Conservation (phyloP, 2,797 vertebrate species). For the Sebastes oblongus region DNA sequence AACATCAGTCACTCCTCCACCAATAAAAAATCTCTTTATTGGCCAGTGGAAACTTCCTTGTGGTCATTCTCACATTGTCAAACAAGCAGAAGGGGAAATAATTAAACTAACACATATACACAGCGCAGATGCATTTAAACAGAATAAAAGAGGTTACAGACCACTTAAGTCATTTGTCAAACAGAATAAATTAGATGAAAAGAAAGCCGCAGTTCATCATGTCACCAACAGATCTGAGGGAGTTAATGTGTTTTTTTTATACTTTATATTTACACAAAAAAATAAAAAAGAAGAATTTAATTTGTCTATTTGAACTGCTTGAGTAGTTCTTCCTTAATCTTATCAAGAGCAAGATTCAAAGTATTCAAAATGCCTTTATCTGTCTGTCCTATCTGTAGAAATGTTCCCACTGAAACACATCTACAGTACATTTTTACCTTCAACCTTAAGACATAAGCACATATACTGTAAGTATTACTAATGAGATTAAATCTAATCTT, state of each 20-base stretch:
- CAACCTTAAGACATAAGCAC: not conserved
- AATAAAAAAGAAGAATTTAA: not conserved
- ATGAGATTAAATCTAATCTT: not conserved
- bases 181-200: constrained; percentile 64
- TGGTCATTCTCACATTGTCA: constrained; percentile 76
- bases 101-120: constrained; percentile 71
- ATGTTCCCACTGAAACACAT: not conserved
- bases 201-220: constrained; percentile 53
- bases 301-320: constrained; percentile 29
- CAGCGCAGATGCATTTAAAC: constrained; percentile 61
- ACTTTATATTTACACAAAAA: constrained; percentile 7
- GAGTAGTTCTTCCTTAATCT: constrained; percentile 3
- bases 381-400: not conserved
- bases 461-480: not conserved
- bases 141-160: constrained; percentile 48
- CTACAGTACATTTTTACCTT: not conserved
- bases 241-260: constrained; percentile 7
- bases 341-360: not conserved
- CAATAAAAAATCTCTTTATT: constrained; percentile 75
- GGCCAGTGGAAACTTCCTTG: constrained; percentile 81
- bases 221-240: constrained; percentile 38
- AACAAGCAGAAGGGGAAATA: constrained; percentile 69
- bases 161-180: constrained; percentile 71
- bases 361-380: not conserved
- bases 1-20: constrained; percentile 73